A percentile compares a stretch with the other conserved stretches of the same genome.
Conservation (phyloP, 2,888 invertebrate species). For the Crioceris asparagi region DNA sequence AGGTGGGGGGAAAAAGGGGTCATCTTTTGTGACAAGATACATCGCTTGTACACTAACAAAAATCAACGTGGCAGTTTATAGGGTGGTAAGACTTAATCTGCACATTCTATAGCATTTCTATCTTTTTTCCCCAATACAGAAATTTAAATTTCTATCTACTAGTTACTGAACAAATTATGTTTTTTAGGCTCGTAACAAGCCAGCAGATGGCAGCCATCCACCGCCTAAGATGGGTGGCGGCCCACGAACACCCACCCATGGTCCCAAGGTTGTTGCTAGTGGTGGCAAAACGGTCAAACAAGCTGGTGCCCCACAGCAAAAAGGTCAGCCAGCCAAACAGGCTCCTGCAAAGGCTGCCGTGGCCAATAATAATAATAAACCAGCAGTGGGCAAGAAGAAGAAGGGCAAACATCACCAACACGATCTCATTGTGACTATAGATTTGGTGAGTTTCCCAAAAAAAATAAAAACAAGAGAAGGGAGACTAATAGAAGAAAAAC, state of each 20-base stretch:
- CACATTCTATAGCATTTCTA: too few relatives aligned
- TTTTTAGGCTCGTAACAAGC: conserved; percentile 70
- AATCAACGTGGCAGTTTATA: too few relatives aligned
- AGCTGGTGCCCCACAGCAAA: conserved; percentile 61
- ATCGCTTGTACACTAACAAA: too few relatives aligned
- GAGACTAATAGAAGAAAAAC: too few relatives aligned
- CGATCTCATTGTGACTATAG: conserved; percentile 71
- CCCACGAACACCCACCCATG: conserved; percentile 51
- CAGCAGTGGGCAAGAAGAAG: conserved; percentile 59
- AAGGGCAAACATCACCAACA: conserved; percentile 71
- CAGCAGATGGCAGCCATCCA: conserved; percentile 62
- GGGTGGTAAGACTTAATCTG: too few relatives aligned
- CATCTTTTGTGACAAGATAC: too few relatives aligned
- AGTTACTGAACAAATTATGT: too few relatives aligned
- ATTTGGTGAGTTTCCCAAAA: conserved; percentile 75
- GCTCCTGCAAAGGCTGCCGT: conserved; percentile 51
- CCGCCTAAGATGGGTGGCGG: conserved; percentile 53
- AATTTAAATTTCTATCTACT: too few relatives aligned
- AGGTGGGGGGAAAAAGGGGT: too few relatives aligned
- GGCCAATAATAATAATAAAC: conserved; percentile 44
- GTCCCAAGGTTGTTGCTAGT: conserved; percentile 47
- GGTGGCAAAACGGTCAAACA: conserved; percentile 48
- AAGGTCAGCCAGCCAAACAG: conserved; percentile 60
- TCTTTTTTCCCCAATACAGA: too few relatives aligned
- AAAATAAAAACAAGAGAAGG: too few relatives aligned